phyloP scores from a whole-genome alignment of 2,113 vertebrate genomes.

The Patagioenas fasciata region DNA sequence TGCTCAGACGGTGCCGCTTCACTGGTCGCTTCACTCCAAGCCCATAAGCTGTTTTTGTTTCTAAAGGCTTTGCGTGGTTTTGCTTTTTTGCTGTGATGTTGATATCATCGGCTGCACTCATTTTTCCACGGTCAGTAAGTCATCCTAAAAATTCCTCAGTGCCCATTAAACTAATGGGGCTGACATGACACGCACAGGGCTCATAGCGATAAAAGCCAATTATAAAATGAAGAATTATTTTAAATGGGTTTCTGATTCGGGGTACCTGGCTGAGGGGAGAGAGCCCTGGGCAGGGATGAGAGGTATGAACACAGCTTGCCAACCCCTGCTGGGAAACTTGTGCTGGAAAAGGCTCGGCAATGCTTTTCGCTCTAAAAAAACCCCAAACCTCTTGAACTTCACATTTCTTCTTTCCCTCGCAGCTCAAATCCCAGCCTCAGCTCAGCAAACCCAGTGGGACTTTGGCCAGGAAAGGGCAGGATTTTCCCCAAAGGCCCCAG shows the following conservation, averaged over 20 bases:
- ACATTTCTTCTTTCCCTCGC: background rate
- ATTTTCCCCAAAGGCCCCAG: constrained; percentile 12
- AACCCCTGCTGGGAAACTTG: background rate
- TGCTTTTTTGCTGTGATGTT: constrained; percentile 26
- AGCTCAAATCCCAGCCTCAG: background rate
- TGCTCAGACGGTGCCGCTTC: background rate
- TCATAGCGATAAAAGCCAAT: constrained; percentile 8
- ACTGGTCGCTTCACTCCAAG: background rate
- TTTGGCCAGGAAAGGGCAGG: constrained; percentile 20
- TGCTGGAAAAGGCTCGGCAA: background rate
- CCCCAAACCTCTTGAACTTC: background rate
- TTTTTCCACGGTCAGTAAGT: constrained; percentile 52
- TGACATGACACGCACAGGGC: background rate
- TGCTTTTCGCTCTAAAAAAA: background rate
- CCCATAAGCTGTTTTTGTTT: constrained; percentile 54
- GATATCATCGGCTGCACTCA: background rate
- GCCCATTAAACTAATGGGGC: constrained; percentile 52
- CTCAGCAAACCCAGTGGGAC: background rate
- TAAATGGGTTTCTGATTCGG: constrained; percentile 7
- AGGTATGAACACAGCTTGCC: background rate
- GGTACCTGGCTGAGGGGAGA: background rate
- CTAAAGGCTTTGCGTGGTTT: constrained; percentile 6
- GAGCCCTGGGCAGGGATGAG: background rate
- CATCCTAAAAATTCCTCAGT: constrained; percentile 50
- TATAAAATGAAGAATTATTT: background rate